phyloP scores from a whole-genome alignment of 1,140 invertebrate species.

The Macrobrachium nipponense region DNA sequence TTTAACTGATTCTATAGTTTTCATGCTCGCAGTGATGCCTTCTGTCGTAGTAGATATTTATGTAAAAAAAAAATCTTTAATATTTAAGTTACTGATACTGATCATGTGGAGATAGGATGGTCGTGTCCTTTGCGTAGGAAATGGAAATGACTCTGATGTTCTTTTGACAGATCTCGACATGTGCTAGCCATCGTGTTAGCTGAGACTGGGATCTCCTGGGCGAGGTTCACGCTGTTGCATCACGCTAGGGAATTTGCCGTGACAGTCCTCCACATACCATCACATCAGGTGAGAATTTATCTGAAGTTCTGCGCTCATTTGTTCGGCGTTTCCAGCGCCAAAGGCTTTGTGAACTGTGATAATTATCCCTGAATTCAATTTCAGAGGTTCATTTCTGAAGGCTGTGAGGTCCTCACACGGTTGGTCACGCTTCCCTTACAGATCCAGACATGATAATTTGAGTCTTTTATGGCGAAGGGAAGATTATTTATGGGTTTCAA shows the following conservation, averaged over 20 bases:
- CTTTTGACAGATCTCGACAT: constrained; percentile 42
- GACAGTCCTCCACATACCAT: constrained; percentile 56
- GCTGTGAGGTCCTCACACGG: no score
- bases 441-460: no score
- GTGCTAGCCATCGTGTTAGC: constrained; percentile 56
- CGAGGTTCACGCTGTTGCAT: constrained; percentile 60
- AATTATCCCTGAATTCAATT: no score
- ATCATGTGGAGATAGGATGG: not conserved
- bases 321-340: not conserved
- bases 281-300: constrained; percentile 40
- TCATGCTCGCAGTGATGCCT: no score
- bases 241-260: constrained; percentile 53
- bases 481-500: no score
- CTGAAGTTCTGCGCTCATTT: not conserved
- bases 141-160: not conserved
- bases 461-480: no score
- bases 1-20: no score
- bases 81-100: not conserved
- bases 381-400: no score
- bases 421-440: no score
- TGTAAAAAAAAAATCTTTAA: no score
- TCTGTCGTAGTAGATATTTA: no score
- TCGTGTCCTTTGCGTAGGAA: not conserved
- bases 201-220: constrained; percentile 49
- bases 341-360: not conserved